These are phyloP conservation scores for Oreochromis grahami DNA, from an alignment of 2,797 vertebrate species.

Conservation along the genomic window DNA sequence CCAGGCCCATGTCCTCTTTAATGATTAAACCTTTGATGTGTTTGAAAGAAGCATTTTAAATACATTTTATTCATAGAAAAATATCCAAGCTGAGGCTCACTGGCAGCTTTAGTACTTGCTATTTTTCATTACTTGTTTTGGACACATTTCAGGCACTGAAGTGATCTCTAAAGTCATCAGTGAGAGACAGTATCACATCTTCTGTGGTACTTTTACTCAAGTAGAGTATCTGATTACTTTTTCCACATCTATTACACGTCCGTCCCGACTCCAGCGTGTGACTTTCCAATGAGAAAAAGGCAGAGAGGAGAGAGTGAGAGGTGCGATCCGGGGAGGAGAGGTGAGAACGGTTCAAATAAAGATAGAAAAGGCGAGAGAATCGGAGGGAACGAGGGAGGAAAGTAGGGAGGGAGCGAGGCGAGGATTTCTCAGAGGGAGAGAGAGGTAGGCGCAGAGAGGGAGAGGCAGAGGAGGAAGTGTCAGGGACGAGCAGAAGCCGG, in stretches of 20 bases:
- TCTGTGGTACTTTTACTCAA: not conserved
- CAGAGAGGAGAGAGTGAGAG: not conserved
- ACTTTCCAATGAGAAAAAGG: not conserved
- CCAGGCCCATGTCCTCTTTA: not conserved
- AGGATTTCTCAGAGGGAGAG: constrained; percentile 8
- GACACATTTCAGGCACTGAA: not conserved
- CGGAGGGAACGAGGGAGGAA: constrained; percentile 17
- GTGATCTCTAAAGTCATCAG: not conserved
- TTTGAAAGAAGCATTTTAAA: not conserved
- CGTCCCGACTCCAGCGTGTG: not conserved
- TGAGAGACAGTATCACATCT: not conserved
- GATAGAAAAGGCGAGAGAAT: constrained; percentile 40
- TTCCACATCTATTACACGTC: not conserved
- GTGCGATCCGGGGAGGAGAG: constrained; percentile 8
- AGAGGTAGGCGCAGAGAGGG: not conserved
- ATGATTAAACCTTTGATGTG: accelerated
- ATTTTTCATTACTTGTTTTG: not conserved
- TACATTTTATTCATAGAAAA: not conserved
- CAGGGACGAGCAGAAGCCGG: constrained; percentile 10
- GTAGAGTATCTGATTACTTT: not conserved
- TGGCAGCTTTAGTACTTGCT: not conserved
- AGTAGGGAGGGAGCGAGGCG: not conserved
- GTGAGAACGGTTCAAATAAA: constrained; percentile 47
- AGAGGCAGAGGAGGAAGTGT: constrained; percentile 3
- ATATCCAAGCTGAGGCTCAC: not conserved